Conservation (phyloP, 2,888 invertebrate species). For the Acanthosepion esculentum region DNA sequence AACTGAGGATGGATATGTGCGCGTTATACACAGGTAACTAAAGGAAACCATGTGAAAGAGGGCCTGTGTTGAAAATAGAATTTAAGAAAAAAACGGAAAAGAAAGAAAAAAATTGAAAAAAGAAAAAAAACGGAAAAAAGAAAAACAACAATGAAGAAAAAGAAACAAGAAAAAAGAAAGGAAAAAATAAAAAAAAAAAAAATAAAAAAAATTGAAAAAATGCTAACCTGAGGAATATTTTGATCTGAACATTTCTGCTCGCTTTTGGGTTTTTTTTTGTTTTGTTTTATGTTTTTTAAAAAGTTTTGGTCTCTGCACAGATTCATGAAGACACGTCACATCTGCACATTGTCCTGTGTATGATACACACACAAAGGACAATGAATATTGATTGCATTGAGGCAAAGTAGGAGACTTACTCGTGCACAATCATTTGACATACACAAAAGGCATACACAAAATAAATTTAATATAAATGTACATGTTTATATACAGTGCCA, state of each 20-base stretch:
- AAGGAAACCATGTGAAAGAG: not conserved
- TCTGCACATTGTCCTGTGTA: conserved; percentile 17
- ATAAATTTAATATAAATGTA: conserved; percentile 9
- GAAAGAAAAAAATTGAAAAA: no score
- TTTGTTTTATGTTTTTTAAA: not conserved
- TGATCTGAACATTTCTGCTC: not conserved
- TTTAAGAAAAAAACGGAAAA: not conserved
- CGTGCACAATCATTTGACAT: not conserved
- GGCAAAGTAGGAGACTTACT: not conserved
- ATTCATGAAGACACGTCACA: conserved; percentile 33
- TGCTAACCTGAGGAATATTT: conserved; percentile 22
- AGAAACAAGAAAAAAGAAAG: no score
- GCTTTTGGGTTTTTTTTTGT: not conserved
- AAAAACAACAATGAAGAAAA: no score
- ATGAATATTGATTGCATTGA: not conserved
- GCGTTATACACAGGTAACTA: not conserved
- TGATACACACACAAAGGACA: not conserved
- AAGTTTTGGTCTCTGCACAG: not conserved
- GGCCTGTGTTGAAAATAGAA: not conserved
- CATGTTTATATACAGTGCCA: conserved; percentile 23
- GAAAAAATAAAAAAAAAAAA: no score
- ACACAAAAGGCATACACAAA: conserved; percentile 16
- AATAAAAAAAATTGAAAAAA: not conserved
- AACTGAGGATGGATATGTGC: conserved; percentile 2
- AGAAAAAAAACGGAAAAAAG: no score